A percentile compares a stretch with the other conserved stretches of the same genome.
phyloP scores from a whole-genome alignment of 2,113 vertebrate genomes.

The Menura novaehollandiae region DNA sequence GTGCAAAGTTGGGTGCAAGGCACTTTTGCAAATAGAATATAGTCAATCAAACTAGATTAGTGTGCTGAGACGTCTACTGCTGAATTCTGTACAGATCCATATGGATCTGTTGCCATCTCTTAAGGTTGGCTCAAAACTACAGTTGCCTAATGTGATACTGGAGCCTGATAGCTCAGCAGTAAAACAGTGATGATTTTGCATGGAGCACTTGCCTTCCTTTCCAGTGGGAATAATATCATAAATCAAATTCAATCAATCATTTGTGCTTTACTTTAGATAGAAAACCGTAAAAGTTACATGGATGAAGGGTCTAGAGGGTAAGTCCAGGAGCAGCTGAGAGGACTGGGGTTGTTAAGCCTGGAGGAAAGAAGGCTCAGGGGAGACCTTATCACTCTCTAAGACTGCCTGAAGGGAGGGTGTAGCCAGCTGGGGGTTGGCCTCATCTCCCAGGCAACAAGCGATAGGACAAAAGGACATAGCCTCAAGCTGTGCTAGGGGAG shows the following conservation, averaged over 20 bases:
- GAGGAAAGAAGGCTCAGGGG: background rate
- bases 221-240: background rate
- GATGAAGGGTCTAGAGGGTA: background rate
- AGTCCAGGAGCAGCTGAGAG: background rate
- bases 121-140: background rate
- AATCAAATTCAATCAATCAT: background rate
- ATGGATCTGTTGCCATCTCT: background rate
- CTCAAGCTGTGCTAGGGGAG: background rate
- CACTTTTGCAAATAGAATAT: background rate
- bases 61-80: background rate
- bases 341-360: background rate
- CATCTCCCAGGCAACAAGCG: background rate
- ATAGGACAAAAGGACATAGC: background rate
- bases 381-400: background rate
- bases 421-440: too few species aligned
- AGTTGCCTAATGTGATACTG: background rate
- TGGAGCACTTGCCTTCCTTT: background rate
- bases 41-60: background rate
- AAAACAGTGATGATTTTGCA: background rate
- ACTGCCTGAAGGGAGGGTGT: background rate
- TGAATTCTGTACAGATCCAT: background rate
- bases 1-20: background rate
- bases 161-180: background rate
- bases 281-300: background rate
- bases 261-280: background rate